phyloP scores from a whole-genome alignment of 2,888 invertebrate species.

The Epinotia brunnichana region DNA sequence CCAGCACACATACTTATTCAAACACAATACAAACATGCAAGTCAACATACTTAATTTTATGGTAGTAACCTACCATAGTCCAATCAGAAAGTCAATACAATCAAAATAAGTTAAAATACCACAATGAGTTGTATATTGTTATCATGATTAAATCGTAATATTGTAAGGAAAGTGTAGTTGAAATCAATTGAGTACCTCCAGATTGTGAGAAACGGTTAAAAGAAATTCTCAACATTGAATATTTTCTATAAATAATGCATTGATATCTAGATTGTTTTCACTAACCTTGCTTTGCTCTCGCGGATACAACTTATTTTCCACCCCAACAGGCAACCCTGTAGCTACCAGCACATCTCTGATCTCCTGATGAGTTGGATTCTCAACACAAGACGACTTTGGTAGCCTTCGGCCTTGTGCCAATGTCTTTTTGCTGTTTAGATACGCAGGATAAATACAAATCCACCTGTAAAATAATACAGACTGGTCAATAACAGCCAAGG shows the following conservation, averaged over 20 bases:
- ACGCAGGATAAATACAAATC: constrained; percentile 98
- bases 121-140: too few relatives aligned
- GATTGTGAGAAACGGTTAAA: not conserved
- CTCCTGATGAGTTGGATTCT: constrained; percentile 97
- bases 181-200: not conserved
- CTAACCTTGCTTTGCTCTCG: constrained; percentile 92
- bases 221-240: not conserved
- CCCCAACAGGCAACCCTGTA: constrained; percentile 92
- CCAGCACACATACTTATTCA: too few relatives aligned
- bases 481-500: not conserved
- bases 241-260: not conserved
- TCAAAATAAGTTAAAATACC: too few relatives aligned
- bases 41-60: too few relatives aligned
- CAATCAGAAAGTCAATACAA: too few relatives aligned
- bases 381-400: constrained; percentile 93
- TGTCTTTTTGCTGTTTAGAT: constrained; percentile 96
- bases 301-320: constrained; percentile 96
- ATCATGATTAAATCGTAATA: not conserved
- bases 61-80: too few relatives aligned
- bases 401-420: constrained; percentile 94
- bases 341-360: constrained; percentile 95
- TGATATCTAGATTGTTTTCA: not conserved
- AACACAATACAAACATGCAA: too few relatives aligned
- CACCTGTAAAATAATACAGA: constrained; percentile 84
- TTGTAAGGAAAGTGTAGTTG: not conserved